Evolutionary conservation across 2,113 vertebrate species (phyloP), one percentile per base, ranked within the genome.

Genomic region (Bambusicola thoracicus): DNA sequence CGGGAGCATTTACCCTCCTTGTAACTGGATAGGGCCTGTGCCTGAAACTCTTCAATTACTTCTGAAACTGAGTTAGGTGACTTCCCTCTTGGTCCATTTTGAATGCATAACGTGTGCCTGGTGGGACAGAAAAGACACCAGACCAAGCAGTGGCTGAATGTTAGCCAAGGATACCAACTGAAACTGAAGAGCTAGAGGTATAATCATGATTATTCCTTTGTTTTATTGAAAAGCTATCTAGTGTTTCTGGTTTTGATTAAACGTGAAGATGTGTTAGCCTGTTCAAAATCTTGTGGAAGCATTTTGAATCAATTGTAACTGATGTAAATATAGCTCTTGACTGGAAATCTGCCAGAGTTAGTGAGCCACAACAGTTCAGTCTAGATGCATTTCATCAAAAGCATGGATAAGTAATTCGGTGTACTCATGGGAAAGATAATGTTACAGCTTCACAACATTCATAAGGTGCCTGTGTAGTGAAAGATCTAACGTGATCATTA

Each of bases 231-330:
- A 96, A 83, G 41, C 41, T 4, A 1, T 65, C 16, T 70, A 18
- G 81, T 48, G 7, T 81, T 73, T 49, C 73, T 53, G 81, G 19
- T 84, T 68, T 73, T 66, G 59, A 84, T 92, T 85, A 89, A 94
- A 53, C 27, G 44, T 11, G 40, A 87, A 67, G 90, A 90, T 78
- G 56, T 68, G 65, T 91, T 82, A 81, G 68, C 59, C 65, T 51
- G 43, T 77, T 85, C 75, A 93, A 84, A 95, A 65, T 90, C 93
- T 90, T 25, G n/a, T 87, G 70, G 87, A 95, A 81, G 78, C 85
- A 75, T 92, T 96, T 95, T 94, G 90, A 96, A 90, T 93, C 81
- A 74, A 53, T 93, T 85, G 72, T 81, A 89, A 81, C 91, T 94
- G 94, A 95, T 0, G 4, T 92, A 95, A 96, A 95, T 92, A 83